Evolutionary conservation across 2,797 vertebrate species (phyloP).

Genomic region (Chelon labrosus): DNA sequence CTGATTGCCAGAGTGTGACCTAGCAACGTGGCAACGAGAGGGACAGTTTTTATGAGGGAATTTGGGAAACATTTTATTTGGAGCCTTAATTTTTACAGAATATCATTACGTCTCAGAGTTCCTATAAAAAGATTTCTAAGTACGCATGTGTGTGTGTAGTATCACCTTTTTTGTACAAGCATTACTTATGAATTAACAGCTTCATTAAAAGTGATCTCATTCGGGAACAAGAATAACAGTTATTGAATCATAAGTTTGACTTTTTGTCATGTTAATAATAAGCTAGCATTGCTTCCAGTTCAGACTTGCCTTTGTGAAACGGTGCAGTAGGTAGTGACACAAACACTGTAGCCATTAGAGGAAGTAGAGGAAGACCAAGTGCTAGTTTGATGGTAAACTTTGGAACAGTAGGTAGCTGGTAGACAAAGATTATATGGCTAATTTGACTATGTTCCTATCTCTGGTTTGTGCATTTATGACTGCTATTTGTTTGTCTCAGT

Average conservation of each 20-base stretch:
- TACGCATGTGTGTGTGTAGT: not conserved
- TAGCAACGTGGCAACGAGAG: conserved; percentile 10
- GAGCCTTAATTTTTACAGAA: conserved; percentile 24
- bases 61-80: conserved; percentile 5
- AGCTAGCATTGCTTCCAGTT: not conserved
- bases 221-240: not conserved
- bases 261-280: conserved; percentile 11
- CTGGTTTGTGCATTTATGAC: conserved; percentile 1
- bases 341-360: conserved; percentile 1
- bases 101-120: conserved; percentile 9
- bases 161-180: not conserved
- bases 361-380: conserved; percentile 8
- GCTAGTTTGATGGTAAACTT: not conserved
- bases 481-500: conserved; percentile 9
- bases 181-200: conserved; percentile 12
- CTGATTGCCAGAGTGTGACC: not conserved
- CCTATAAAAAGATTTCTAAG: not conserved
- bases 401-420: not conserved
- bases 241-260: not conserved
- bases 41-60: not conserved
- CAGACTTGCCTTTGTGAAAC: conserved; percentile 6
- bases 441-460: not conserved
- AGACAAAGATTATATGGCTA: not conserved
- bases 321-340: not conserved
- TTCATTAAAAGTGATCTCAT: conserved; percentile 14